phyloP scores from a whole-genome alignment of 2,113 vertebrate species.

The Gymnorhina tibicen region DNA sequence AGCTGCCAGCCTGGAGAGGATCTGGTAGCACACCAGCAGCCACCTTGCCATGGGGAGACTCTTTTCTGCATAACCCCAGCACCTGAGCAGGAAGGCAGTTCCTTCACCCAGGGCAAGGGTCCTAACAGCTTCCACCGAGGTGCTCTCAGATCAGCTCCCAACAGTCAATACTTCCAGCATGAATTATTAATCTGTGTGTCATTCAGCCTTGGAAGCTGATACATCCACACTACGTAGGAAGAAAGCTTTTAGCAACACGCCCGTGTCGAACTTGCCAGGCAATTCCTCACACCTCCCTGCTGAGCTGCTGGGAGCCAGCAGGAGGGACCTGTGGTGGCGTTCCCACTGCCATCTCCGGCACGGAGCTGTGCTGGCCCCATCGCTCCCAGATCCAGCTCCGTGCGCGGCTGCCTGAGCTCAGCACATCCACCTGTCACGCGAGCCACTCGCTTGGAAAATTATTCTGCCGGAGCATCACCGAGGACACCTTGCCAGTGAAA shows the following conservation, averaged over 20 bases:
- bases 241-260: not conserved
- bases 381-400: not conserved
- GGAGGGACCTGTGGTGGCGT: not conserved
- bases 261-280: not conserved
- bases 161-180: not conserved
- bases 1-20: not conserved
- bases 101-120: not conserved
- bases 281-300: not conserved
- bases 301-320: not conserved
- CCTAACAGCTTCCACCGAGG: not conserved
- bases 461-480: conserved; percentile 55
- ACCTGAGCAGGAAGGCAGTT: not conserved
- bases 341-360: not conserved
- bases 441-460: conserved; percentile 57
- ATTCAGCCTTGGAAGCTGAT: not conserved
- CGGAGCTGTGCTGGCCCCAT: not conserved
- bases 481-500: conserved; percentile 63
- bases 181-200: conserved; percentile 5
- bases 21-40: not conserved
- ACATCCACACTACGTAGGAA: not conserved
- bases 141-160: not conserved
- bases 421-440: conserved; percentile 54
- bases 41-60: not conserved
- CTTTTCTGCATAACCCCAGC: not conserved
- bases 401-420: not conserved